A percentile compares a stretch with the other conserved stretches of the same genome.
These are phyloP conservation scores for Adelges cooleyi DNA, from an alignment of 1,140 invertebrate species.

Conservation along the genomic window DNA sequence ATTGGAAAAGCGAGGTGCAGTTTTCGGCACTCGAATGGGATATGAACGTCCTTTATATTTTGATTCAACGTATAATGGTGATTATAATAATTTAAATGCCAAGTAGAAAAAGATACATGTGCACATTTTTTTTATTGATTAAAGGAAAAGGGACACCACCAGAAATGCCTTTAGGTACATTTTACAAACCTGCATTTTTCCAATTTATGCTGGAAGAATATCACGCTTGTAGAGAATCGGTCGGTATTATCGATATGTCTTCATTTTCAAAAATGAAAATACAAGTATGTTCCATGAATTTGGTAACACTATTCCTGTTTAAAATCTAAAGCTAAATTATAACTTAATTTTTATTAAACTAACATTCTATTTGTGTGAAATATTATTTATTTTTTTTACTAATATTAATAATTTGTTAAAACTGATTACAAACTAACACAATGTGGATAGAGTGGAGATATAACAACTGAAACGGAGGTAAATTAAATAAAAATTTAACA, in stretches of 20 bases:
- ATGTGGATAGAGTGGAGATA: too few species aligned
- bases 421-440: too few species aligned
- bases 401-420: too few species aligned
- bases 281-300: slow-evolving; percentile 42
- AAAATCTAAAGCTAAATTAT: neutral
- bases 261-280: slow-evolving; percentile 75
- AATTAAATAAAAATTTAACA: too few species aligned
- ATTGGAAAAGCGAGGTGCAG: slow-evolving; percentile 58
- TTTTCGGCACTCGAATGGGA: slow-evolving; percentile 76
- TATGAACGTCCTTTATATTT: slow-evolving; percentile 63
- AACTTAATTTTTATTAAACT: neutral
- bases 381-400: too few species aligned
- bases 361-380: neutral
- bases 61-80: slow-evolving; percentile 40
- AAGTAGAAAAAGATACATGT: neutral
- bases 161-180: slow-evolving; percentile 47
- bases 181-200: slow-evolving; percentile 64
- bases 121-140: neutral
- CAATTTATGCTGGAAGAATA: slow-evolving; percentile 63
- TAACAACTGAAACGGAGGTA: too few species aligned
- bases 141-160: slow-evolving; percentile 34
- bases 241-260: slow-evolving; percentile 73
- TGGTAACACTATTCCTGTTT: neutral
- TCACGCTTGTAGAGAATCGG: slow-evolving; percentile 61
- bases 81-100: slow-evolving; percentile 32